phyloP scores from a whole-genome alignment of 1,140 invertebrate genomes.

The Drosophila pachea region DNA sequence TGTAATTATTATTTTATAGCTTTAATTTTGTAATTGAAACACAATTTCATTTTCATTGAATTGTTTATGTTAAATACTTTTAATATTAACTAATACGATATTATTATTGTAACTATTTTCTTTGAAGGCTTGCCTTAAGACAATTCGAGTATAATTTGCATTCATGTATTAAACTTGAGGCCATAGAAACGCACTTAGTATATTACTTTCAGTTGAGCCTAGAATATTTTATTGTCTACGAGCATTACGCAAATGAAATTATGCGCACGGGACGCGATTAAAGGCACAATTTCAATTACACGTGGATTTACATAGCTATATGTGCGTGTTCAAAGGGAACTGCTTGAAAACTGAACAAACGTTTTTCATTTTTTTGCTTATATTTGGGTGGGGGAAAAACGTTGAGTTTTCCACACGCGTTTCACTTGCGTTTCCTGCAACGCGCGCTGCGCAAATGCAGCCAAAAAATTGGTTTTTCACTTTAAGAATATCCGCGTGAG shows the following conservation, averaged over 20 bases:
- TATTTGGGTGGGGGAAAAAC: neutral
- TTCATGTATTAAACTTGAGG: neutral
- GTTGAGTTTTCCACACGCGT: conserved; percentile 44
- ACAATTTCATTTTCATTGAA: no score
- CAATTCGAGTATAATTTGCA: neutral
- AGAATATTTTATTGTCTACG: conserved; percentile 4
- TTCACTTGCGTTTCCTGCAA: conserved; percentile 59
- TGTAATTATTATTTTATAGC: no score
- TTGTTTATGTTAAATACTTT: neutral
- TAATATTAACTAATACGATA: no score
- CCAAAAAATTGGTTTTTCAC: conserved; percentile 47
- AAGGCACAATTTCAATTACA: conserved; percentile 16
- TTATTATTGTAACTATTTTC: no score
- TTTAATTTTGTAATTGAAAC: neutral
- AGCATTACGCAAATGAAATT: conserved; percentile 17
- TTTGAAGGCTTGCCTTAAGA: neutral
- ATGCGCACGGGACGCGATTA: neutral
- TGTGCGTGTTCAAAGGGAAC: neutral
- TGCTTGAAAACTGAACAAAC: conserved; percentile 14
- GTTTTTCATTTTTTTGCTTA: conserved; percentile 17
- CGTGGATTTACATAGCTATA: neutral
- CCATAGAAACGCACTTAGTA: conserved; percentile 12
- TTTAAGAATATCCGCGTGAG: conserved; percentile 34
- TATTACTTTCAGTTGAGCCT: conserved; percentile 1
- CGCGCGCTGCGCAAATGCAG: conserved; percentile 68